A percentile compares a stretch with the other conserved stretches of the same genome.
Conservation (phyloP, 2,888 invertebrate genomes). For the Calameuta idolon region DNA sequence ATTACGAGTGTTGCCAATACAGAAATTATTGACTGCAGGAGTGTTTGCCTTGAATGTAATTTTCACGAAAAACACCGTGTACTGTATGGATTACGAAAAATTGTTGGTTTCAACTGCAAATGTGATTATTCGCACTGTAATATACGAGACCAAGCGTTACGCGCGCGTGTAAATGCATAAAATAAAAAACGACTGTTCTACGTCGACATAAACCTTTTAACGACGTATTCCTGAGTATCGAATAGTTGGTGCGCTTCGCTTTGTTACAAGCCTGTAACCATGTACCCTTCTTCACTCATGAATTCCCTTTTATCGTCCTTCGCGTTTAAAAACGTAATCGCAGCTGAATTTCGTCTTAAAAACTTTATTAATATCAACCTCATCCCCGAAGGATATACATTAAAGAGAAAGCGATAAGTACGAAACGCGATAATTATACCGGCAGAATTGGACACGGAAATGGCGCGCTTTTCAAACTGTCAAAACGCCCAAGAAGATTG, state of each 20-base stretch:
- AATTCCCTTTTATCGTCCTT: background rate
- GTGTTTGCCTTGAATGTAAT: background rate
- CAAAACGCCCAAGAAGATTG: background rate
- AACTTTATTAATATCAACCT: slow-evolving; percentile 2
- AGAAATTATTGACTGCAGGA: no score
- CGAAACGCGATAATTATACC: background rate
- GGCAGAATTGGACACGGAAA: background rate
- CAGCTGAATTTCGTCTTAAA: slow-evolving; percentile 1
- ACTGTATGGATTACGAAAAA: background rate
- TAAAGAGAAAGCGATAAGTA: background rate
- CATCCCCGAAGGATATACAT: background rate
- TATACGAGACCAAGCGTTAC: background rate
- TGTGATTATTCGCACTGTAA: background rate
- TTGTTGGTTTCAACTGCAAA: background rate
- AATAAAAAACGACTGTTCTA: background rate
- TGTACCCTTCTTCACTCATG: background rate
- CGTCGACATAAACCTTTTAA: background rate
- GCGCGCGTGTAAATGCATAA: background rate
- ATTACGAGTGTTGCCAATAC: no score
- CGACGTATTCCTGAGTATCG: background rate
- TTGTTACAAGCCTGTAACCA: background rate
- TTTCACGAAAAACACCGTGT: background rate
- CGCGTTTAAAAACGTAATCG: background rate
- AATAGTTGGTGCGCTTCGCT: background rate
- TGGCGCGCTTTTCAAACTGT: background rate